Conservation (phyloP, 1,140 invertebrate species). For the Listronotus bonariensis region DNA sequence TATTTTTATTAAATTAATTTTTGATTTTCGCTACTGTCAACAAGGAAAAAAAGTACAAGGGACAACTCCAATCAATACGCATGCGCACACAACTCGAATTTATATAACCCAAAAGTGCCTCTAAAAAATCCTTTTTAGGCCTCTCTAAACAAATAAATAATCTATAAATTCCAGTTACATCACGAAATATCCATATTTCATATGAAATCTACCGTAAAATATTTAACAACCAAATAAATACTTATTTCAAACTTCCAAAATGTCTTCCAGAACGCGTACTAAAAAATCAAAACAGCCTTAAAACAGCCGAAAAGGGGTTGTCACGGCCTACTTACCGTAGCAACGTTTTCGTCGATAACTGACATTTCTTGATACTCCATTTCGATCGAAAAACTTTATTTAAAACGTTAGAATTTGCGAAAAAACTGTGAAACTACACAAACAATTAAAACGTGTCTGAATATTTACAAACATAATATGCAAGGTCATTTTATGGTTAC, state of each 20-base stretch:
- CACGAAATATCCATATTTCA: background rate
- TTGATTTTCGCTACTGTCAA: too few relatives aligned
- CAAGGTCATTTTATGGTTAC: conserved; percentile 46
- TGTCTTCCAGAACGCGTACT: background rate
- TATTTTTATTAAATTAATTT: too few relatives aligned
- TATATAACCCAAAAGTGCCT: conserved; percentile 43
- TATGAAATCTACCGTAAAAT: too few relatives aligned
- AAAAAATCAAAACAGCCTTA: background rate
- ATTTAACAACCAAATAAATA: background rate
- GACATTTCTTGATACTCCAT: conserved; percentile 54
- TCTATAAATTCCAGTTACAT: too few relatives aligned
- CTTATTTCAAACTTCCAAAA: conserved; percentile 12
- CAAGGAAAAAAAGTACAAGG: background rate
- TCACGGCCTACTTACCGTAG: conserved; percentile 47
- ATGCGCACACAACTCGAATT: background rate
- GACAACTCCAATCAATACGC: conserved; percentile 1
- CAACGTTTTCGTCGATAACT: conserved; percentile 50
- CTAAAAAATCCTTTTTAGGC: conserved; percentile 11
- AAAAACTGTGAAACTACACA: conserved; percentile 25
- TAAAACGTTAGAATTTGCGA: conserved; percentile 21
- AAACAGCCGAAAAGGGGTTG: conserved; percentile 20
- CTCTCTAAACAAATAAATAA: conserved; percentile 9
- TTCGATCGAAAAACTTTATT: conserved; percentile 15
- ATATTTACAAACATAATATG: conserved; percentile 48
- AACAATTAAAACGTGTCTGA: conserved; percentile 40